Evolutionary conservation across 2,888 invertebrate species (phyloP).

Genomic region (Macrophya alboannulata): DNA sequence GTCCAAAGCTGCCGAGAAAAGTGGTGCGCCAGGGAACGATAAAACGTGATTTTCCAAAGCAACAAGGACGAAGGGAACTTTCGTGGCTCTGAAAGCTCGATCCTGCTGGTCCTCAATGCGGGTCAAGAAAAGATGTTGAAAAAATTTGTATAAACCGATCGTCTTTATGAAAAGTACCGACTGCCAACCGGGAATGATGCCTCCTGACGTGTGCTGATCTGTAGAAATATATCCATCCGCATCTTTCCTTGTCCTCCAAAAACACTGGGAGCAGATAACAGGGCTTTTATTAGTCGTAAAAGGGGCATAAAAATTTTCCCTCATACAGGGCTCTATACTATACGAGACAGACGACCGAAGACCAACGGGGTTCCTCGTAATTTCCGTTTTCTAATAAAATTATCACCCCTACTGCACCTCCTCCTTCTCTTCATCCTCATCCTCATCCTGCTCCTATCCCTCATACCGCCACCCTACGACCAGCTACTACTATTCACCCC

Average conservation of each 20-base stretch:
- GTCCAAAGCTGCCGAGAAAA: slow-evolving; percentile 30
- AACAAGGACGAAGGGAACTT: slow-evolving; percentile 25
- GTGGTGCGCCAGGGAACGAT: slow-evolving; percentile 46
- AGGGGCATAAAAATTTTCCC: slow-evolving; percentile 10
- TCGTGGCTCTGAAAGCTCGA: not conserved
- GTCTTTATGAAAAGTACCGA: slow-evolving; percentile 42
- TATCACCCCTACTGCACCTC: slow-evolving; percentile 10
- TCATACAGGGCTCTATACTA: not conserved
- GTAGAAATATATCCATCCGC: slow-evolving; percentile 30
- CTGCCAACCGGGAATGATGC: not conserved
- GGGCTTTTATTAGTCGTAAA: slow-evolving; percentile 44
- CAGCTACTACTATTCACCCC: slow-evolving; percentile 18
- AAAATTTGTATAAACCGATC: slow-evolving; percentile 50
- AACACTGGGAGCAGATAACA: slow-evolving; percentile 30
- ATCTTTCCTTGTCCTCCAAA: slow-evolving; percentile 18
- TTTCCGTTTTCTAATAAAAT: slow-evolving; percentile 55
- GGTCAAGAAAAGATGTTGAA: slow-evolving; percentile 32
- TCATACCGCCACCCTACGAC: slow-evolving; percentile 29
- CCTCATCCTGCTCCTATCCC: not conserved
- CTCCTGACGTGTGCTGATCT: slow-evolving; percentile 37
- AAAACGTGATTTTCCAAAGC: slow-evolving; percentile 52
- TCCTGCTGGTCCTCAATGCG: not conserved
- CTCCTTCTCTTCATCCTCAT: not conserved
- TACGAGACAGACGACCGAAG: slow-evolving; percentile 15
- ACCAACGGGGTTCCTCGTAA: slow-evolving; percentile 39